A percentile compares a stretch with the other conserved stretches of the same genome.
Evolutionary conservation across 2,888 invertebrate genomes (phyloP).

Genomic region (Cistogaster globosa): DNA sequence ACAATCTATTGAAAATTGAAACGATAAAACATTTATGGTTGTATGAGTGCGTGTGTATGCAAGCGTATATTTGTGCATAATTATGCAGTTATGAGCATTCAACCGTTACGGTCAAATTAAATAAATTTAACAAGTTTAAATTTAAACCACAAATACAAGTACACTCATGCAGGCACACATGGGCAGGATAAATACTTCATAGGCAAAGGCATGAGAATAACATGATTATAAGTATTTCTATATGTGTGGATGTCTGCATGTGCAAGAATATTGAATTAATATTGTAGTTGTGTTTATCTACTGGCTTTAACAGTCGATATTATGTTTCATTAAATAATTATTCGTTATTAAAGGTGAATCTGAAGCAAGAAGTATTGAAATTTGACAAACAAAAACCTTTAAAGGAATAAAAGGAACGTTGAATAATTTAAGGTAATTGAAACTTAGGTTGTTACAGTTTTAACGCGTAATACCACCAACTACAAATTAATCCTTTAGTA

Average conservation of each 20-base stretch:
- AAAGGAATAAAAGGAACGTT: too few species aligned
- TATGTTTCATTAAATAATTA: neutral
- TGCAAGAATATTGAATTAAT: conserved; percentile 36
- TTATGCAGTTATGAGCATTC: conserved; percentile 30
- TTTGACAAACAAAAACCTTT: neutral
- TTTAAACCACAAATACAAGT: conserved; percentile 8
- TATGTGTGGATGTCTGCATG: neutral
- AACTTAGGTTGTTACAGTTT: too few species aligned
- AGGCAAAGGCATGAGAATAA: neutral
- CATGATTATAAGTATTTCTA: neutral
- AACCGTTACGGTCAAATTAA: conserved; percentile 49
- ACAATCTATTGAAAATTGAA: conserved; percentile 12
- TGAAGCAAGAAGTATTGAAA: neutral
- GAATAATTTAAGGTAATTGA: too few species aligned
- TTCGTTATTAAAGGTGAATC: neutral
- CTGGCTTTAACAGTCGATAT: conserved; percentile 7
- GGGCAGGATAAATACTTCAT: neutral
- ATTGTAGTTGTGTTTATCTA: neutral
- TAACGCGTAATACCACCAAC: too few species aligned
- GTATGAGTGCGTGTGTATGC: neutral
- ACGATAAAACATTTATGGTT: too few species aligned
- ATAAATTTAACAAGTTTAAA: conserved; percentile 51
- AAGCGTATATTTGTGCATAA: neutral
- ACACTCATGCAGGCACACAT: neutral
- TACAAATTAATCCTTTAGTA: too few species aligned